Base-by-base conservation (phyloP, 2,113 vertebrate species). In the Pteropus alecto region DNA sequence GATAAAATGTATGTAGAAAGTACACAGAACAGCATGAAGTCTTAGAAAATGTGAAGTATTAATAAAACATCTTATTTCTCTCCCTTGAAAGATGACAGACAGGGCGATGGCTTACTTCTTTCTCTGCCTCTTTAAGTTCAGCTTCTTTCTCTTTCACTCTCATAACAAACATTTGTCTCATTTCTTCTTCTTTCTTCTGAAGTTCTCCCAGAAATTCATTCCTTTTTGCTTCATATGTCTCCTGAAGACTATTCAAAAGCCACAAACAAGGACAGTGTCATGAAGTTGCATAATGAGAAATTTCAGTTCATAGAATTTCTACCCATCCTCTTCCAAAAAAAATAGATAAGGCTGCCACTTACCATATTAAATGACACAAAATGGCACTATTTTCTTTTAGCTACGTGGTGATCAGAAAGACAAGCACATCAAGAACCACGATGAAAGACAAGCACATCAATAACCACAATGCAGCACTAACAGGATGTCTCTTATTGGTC, bases 81-180 rank as follows among this genome's bases (percentile, higher is more conserved):
- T 22, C 16, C 22, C 65, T 22, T 19, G 33, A 65, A 15, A 2
- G 22, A 86, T 21, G 56, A 65, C 58, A 67, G 30, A 0, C 3
- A 77, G 30, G 51, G 5, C 4, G 51, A 0, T 14, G 4, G 85
- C 98, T 98, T 96, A 99, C 99, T 96, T 99, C 99, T 95, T 99
- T 99, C 97, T 99, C 99, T 0, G 99, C 99, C 95, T 99, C 99
- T 96, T 99, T 99, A 65, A 99, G 71, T 93, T 99, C 99, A 0
- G 99, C 98, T 97, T 99, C 99, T 96, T 99, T 99, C 95, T 99
- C 99, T 95, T 99, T 99, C 58, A 99, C 99, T 48, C 99, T 98
- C 99, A 99, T 99, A 81, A 99, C 99, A 26, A 99, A 99, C 99
- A 99, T 99, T 94, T 99, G 99, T 94, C 99, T 99, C 99, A 99